These are phyloP conservation scores for Amazona guildingii DNA, from an alignment of 2,113 vertebrate species.

Conservation along the genomic window DNA sequence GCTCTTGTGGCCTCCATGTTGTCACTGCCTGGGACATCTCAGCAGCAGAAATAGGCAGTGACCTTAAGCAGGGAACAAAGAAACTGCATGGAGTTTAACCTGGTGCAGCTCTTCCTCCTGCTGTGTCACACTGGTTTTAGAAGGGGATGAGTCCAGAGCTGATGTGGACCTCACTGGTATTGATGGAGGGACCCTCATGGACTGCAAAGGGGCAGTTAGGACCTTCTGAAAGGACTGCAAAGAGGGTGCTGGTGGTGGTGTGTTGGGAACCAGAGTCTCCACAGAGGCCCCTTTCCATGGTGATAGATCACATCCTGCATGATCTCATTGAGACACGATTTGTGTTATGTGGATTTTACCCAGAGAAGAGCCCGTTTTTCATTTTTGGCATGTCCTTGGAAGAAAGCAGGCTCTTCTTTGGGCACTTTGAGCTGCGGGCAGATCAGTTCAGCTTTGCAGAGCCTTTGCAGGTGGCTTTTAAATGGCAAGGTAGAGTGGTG, in stretches of 20 bases:
- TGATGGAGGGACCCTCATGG: neutral
- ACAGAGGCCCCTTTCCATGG: neutral
- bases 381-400: neutral
- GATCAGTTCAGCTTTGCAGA: neutral
- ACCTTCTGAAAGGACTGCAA: neutral
- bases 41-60: neutral
- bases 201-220: rapidly evolving
- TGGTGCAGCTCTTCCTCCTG: neutral
- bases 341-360: neutral
- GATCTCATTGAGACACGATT: neutral
- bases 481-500: neutral
- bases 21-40: neutral
- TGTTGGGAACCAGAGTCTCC: neutral
- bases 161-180: neutral
- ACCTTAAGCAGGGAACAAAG: neutral
- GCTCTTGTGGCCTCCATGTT: neutral
- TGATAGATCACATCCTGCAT: neutral
- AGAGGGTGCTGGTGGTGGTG: neutral
- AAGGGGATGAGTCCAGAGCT: neutral
- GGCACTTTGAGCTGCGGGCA: neutral
- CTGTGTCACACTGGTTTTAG: neutral
- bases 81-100: neutral
- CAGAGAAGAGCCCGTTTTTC: neutral
- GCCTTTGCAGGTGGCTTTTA: neutral
- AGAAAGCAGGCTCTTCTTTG: neutral